Percentiles rank a stretch among this genome's conserved stretches.
These are phyloP conservation scores for Podarcis cretensis DNA, from an alignment of 2,113 vertebrate species.

Conservation along the genomic window DNA sequence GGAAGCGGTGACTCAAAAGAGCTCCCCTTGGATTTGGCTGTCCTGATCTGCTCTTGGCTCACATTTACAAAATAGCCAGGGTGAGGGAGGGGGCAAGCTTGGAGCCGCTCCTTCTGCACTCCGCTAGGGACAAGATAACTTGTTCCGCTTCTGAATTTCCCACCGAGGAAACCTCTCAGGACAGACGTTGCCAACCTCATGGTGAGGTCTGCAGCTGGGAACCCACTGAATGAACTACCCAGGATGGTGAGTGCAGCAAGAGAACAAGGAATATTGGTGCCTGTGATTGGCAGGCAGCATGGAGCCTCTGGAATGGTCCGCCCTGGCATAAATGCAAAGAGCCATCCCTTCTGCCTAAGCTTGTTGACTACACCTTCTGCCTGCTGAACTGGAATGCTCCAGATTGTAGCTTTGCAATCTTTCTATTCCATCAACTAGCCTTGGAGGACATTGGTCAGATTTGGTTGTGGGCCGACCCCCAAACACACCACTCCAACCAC, in stretches of 20 bases:
- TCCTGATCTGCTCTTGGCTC: not conserved
- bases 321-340: not conserved
- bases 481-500: too few species aligned
- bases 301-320: not conserved
- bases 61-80: not conserved
- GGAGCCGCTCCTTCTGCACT: not conserved
- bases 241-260: too few species aligned
- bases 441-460: too few species aligned
- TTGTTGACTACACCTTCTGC: too few species aligned
- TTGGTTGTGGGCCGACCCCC: too few species aligned
- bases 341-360: not conserved
- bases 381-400: too few species aligned
- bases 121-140: not conserved
- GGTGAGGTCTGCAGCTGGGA: not conserved
- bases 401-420: too few species aligned
- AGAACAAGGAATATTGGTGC: not conserved
- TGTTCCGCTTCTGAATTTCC: not conserved
- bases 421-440: too few species aligned
- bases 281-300: not conserved
- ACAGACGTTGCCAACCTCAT: too few species aligned
- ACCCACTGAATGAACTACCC: not conserved
- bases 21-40: not conserved
- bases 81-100: not conserved
- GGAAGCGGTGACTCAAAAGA: not conserved
- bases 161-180: not conserved